Conservation (phyloP, 2,797 vertebrate genomes). For the Epinephelus awoara region DNA sequence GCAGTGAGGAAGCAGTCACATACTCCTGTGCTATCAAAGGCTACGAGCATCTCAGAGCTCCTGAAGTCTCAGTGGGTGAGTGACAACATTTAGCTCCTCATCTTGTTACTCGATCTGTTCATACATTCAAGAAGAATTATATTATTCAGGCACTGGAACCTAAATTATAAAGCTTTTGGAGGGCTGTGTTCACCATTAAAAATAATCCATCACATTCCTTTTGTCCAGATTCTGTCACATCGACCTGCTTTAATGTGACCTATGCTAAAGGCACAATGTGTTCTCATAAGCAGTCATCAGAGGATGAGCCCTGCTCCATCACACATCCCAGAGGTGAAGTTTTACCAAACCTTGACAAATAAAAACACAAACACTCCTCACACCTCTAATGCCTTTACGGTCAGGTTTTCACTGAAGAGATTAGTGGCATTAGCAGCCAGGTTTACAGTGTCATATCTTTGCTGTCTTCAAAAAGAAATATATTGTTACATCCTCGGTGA, state of each 20-base stretch:
- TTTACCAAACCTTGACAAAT: no score
- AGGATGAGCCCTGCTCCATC: conserved; percentile 37
- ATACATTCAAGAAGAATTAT: no score
- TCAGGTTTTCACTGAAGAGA: no score
- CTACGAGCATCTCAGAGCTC: conserved; percentile 1
- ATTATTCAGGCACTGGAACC: no score
- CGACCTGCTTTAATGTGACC: conserved; percentile 39
- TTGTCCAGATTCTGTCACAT: conserved; percentile 40
- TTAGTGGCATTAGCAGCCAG: no score
- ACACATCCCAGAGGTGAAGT: conserved; percentile 50
- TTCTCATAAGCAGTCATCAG: not conserved
- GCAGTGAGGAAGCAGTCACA: conserved; percentile 6
- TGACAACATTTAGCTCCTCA: not conserved
- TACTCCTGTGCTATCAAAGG: conserved; percentile 63
- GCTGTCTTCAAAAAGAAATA: no score
- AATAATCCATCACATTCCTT: not conserved
- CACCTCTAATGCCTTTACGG: no score
- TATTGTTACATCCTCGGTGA: no score
- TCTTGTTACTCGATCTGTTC: no score
- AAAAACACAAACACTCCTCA: no score
- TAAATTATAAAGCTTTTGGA: not conserved
- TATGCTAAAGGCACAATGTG: conserved; percentile 32
- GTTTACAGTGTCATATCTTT: not conserved
- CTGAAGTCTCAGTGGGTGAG: conserved; percentile 60
- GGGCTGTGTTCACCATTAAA: no score